phyloP scores from a whole-genome alignment of 2,888 invertebrate species.

The Laothoe populi region DNA sequence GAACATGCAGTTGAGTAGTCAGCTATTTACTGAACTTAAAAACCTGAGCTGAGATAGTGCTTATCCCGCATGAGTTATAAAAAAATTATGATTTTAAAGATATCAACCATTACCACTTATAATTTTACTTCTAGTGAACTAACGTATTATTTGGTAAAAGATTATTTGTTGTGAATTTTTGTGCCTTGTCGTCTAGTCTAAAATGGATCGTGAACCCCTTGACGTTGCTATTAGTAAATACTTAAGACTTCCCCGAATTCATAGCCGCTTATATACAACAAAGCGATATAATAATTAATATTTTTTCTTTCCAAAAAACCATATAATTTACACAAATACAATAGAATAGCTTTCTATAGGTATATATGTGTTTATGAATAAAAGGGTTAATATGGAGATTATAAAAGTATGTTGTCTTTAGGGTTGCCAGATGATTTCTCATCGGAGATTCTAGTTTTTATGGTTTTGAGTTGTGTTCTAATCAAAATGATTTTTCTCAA shows the following conservation, averaged over 20 bases:
- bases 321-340: too few relatives aligned
- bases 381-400: not conserved
- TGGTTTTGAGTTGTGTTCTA: not conserved
- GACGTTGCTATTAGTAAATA: conserved; percentile 50
- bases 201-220: conserved; percentile 63
- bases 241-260: not conserved
- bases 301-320: too few relatives aligned
- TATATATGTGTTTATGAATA: not conserved
- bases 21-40: too few relatives aligned
- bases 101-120: too few relatives aligned
- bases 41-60: too few relatives aligned
- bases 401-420: not conserved
- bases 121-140: not conserved
- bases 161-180: conserved; percentile 53
- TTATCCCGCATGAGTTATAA: too few relatives aligned
- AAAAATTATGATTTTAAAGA: too few relatives aligned
- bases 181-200: conserved; percentile 75
- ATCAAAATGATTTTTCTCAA: not conserved
- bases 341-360: too few relatives aligned
- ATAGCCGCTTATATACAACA: not conserved
- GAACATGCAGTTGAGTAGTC: too few relatives aligned
- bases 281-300: too few relatives aligned
- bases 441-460: not conserved
- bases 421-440: conserved; percentile 3
- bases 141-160: conserved; percentile 28